Conservation (phyloP, 2,113 vertebrate genomes). For the Alosa alosa region DNA sequence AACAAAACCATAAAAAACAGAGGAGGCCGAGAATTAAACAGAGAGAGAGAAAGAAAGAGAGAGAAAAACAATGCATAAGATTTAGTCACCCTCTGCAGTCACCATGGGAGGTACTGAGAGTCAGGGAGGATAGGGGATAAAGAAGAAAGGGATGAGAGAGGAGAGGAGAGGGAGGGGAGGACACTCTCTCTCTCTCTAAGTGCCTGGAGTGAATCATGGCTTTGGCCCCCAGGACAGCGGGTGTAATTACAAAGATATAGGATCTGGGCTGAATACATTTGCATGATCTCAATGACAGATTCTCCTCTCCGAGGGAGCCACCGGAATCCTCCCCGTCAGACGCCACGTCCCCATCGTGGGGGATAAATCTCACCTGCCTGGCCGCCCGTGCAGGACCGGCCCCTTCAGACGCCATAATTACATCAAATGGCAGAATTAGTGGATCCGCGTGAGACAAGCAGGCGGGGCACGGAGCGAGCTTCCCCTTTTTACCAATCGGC, state of each 20-base stretch:
- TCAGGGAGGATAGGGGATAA: background rate
- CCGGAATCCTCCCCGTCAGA: slow-evolving; percentile 33
- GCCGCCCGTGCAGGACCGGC: slow-evolving; percentile 38
- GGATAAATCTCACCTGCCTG: slow-evolving; percentile 63
- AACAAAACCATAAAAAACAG: slow-evolving; percentile 28
- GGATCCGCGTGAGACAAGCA: slow-evolving; percentile 53
- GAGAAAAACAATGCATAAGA: slow-evolving; percentile 7
- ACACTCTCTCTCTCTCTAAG: background rate
- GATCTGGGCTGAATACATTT: slow-evolving; percentile 52
- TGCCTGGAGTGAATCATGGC: slow-evolving; percentile 37
- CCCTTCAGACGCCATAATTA: slow-evolving; percentile 63
- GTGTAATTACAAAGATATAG: slow-evolving; percentile 53
- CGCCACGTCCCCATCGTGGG: slow-evolving; percentile 22
- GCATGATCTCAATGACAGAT: slow-evolving; percentile 54
- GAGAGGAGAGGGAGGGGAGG: background rate
- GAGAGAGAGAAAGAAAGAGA: background rate
- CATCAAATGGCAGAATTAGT: slow-evolving; percentile 73
- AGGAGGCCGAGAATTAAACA: background rate
- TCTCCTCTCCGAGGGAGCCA: slow-evolving; percentile 48
- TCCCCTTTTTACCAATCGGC: slow-evolving; percentile 47
- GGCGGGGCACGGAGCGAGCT: slow-evolving; percentile 48
- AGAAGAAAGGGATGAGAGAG: background rate
- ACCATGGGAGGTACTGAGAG: background rate
- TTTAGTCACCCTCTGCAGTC: background rate
- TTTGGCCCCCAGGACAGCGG: slow-evolving; percentile 36